Evolutionary conservation across 1,140 invertebrate genomes (phyloP), one percentile per base, ranked within the genome.

Genomic region (Calliphora vicina): DNA sequence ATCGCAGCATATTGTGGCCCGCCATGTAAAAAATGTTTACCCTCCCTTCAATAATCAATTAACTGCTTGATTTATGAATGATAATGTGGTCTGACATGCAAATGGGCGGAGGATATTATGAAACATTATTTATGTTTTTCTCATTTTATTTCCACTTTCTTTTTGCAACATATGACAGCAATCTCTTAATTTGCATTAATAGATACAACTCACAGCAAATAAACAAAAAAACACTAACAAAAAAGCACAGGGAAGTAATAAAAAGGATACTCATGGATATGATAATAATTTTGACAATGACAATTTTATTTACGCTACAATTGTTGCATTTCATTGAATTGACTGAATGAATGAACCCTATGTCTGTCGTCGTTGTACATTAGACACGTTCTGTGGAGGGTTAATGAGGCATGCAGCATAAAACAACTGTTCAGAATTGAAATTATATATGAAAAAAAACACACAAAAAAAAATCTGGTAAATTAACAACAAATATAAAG

Each of bases 121-220:
- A 5, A 20, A 67, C 61, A 67, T 35, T 82, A 57, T 29, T 42
- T 43, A 42, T 67, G n/a, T 50, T 29, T 23, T 81, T 71, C 5
- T 43, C 35, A 23, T 61, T 71, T 42, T 12, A 17, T 73, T 74
- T 71, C 17, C 50, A 80, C n/a, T 12, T 50, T 81, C 45, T 82
- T 81, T 82, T 85, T 86, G 82, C 85, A 84, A 87, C 88, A 89
- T 89, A 89, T 89, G 61, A 86, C 86, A 84, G 67, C 45, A 88
- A 86, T 86, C 86, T 84, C 85, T 89, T 89, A 89, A 89, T 89
- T 89, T 89, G 87, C 88, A 89, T 89, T 89, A 89, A 89, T 89
- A 87, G 81, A 67, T 12, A 10, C 50, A 67, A 23, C n/a, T 20
- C 61, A 67, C n/a, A 23, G n/a, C n/a, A n/a, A n/a, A n/a, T 5